Percentiles rank a stretch among this genome's conserved stretches.
Evolutionary conservation across 2,797 vertebrate genomes (phyloP).

Genomic region (Kryptopterus vitreolus): DNA sequence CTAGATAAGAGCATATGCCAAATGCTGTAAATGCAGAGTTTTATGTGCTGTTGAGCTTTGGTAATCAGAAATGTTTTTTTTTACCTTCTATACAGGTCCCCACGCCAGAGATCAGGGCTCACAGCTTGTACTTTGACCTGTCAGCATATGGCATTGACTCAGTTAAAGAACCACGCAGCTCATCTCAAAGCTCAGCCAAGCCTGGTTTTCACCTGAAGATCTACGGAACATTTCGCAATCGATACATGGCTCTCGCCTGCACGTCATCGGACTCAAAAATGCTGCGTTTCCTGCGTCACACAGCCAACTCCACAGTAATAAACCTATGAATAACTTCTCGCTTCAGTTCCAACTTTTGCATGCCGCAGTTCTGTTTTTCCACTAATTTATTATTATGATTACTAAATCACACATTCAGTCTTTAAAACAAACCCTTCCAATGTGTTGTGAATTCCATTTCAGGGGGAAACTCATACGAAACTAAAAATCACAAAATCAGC

Average conservation of each 20-base stretch:
- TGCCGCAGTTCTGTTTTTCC: neutral
- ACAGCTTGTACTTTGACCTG: slow-evolving; percentile 79
- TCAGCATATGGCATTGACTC: slow-evolving; percentile 79
- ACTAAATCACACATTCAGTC: too few relatives aligned
- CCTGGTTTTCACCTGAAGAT: slow-evolving; percentile 82
- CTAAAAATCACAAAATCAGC: too few relatives aligned
- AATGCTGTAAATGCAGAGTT: neutral
- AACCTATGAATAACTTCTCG: neutral
- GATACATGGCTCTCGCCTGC: slow-evolving; percentile 78
- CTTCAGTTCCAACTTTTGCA: slow-evolving; percentile 1
- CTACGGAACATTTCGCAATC: slow-evolving; percentile 79
- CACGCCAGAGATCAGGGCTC: slow-evolving; percentile 80
- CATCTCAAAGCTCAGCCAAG: slow-evolving; percentile 57
- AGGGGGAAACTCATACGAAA: too few relatives aligned
- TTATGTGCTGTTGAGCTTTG: neutral
- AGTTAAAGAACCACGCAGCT: slow-evolving; percentile 65
- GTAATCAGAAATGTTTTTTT: neutral
- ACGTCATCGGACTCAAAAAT: slow-evolving; percentile 76
- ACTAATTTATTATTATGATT: slow-evolving; percentile 7
- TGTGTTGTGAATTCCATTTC: too few relatives aligned
- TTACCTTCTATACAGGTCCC: slow-evolving; percentile 68
- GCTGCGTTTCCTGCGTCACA: slow-evolving; percentile 77
- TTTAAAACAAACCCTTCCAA: too few relatives aligned
- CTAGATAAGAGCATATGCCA: too few relatives aligned
- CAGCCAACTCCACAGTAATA: slow-evolving; percentile 78